Evolutionary conservation across 2,888 invertebrate genomes (phyloP).

Genomic region (Seladonia tumulorum): DNA sequence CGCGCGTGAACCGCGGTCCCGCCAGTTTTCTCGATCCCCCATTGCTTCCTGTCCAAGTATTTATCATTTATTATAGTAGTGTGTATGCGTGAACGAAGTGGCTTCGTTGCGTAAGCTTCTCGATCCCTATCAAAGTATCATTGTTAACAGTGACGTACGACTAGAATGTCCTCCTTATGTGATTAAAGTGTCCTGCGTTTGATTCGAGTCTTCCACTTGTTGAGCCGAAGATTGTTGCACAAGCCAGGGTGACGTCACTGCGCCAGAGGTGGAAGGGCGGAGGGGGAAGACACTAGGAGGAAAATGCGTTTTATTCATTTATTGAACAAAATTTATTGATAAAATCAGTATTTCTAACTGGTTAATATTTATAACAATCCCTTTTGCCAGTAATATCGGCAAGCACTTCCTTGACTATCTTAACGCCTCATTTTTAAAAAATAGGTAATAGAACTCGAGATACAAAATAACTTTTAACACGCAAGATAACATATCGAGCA

Average conservation of each 20-base stretch:
- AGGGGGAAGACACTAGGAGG: too few species aligned
- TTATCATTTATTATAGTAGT: background rate
- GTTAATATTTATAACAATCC: background rate
- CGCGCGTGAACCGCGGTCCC: constrained; percentile 2
- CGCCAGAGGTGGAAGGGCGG: too few species aligned
- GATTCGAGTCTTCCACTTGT: background rate
- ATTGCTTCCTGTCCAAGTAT: background rate
- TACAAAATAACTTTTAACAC: background rate
- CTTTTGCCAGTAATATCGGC: background rate
- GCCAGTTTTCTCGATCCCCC: background rate
- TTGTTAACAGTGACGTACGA: background rate
- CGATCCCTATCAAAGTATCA: background rate
- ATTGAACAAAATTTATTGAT: background rate
- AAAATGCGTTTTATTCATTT: too few species aligned
- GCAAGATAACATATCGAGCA: too few species aligned
- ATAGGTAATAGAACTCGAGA: background rate
- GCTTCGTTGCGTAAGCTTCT: background rate
- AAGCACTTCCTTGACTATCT: background rate
- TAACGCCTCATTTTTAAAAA: background rate
- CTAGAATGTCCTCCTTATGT: background rate
- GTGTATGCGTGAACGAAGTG: background rate
- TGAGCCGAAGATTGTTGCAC: background rate
- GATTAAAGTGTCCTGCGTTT: background rate
- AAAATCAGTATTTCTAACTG: background rate
- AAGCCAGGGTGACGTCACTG: background rate